phyloP scores from a whole-genome alignment of 2,113 vertebrate species.

The Dipodomys ordii region DNA sequence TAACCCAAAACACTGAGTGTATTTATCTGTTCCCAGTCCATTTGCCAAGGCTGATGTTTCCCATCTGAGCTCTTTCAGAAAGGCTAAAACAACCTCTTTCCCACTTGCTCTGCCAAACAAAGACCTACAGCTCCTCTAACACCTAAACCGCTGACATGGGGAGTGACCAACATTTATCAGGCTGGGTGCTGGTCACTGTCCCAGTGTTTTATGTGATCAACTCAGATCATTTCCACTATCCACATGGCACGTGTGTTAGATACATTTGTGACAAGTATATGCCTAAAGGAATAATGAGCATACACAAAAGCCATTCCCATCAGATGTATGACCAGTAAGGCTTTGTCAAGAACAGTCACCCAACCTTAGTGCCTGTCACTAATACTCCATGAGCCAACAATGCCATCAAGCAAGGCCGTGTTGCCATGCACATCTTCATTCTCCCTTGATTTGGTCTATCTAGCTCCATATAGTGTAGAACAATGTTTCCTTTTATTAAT shows the following conservation, averaged over 20 bases:
- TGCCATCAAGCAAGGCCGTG: not conserved
- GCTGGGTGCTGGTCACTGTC: not conserved
- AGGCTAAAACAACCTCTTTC: constrained; percentile 78
- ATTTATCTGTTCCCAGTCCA: constrained; percentile 83
- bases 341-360: constrained; percentile 62
- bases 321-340: constrained; percentile 71
- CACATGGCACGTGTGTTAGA: constrained; percentile 74
- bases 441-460: not conserved
- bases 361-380: constrained; percentile 47
- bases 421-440: not conserved
- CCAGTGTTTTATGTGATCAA: not conserved
- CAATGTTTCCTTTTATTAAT: not conserved
- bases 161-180: not conserved
- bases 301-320: constrained; percentile 60
- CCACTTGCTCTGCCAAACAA: constrained; percentile 39
- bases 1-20: constrained; percentile 83
- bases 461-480: not conserved
- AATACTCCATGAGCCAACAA: constrained; percentile 23
- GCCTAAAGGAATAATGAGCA: constrained; percentile 71
- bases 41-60: constrained; percentile 82
- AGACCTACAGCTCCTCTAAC: not conserved
- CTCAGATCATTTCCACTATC: not conserved
- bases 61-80: constrained; percentile 78
- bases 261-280: constrained; percentile 78
- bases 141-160: not conserved